Evolutionary conservation across 2,888 invertebrate genomes (phyloP).

Genomic region (Drosophila kambysellisi): DNA sequence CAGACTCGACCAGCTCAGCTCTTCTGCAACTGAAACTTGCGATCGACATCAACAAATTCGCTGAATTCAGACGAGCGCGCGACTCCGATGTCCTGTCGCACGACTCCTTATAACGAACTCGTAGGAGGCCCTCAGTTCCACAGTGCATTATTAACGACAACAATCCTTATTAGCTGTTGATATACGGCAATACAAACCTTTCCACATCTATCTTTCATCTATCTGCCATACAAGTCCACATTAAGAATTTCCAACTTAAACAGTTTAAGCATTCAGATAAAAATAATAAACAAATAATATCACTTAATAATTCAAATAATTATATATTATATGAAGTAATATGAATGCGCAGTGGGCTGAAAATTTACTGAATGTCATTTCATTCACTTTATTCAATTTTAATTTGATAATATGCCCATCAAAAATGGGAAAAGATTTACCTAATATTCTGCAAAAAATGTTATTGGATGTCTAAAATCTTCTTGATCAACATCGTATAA

Average conservation of each 20-base stretch:
- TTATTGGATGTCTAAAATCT: background rate
- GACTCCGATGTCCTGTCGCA: conserved; percentile 73
- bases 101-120: conserved; percentile 70
- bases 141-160: conserved; percentile 69
- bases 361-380: background rate
- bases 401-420: background rate
- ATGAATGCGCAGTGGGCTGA: background rate
- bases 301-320: background rate
- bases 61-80: conserved; percentile 73
- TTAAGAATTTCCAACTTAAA: background rate
- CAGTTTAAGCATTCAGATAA: background rate
- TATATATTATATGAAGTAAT: background rate
- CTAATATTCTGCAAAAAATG: background rate
- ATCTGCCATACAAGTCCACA: background rate
- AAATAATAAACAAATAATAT: background rate
- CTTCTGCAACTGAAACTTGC: conserved; percentile 34
- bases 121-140: conserved; percentile 66
- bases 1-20: conserved; percentile 15
- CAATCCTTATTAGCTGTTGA: conserved; percentile 73
- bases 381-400: background rate
- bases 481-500: background rate
- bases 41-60: conserved; percentile 72
- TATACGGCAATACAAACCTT: background rate
- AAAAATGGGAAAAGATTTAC: background rate
- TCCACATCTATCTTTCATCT: background rate